Evolutionary conservation across 1,140 invertebrate species (phyloP).

Genomic region (Rhyacophila brunnea): DNA sequence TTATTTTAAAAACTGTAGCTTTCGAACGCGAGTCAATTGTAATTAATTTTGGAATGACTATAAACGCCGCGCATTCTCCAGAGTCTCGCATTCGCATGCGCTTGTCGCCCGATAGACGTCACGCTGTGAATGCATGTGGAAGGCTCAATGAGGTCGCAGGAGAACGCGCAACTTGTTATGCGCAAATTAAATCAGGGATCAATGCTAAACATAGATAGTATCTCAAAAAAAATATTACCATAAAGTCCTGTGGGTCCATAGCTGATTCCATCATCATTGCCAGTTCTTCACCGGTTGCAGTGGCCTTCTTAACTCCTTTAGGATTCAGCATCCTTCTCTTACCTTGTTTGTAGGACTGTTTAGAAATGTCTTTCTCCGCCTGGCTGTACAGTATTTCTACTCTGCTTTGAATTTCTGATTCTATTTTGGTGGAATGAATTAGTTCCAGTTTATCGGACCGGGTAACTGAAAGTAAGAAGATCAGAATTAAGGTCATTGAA

Average conservation of each 20-base stretch:
- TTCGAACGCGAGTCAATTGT: too few relatives aligned
- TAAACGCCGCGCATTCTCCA: too few relatives aligned
- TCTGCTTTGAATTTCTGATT: conserved; percentile 40
- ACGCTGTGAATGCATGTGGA: too few relatives aligned
- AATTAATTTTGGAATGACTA: too few relatives aligned
- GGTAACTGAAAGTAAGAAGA: conserved; percentile 45
- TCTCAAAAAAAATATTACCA: conserved; percentile 5
- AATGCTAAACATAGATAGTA: too few relatives aligned
- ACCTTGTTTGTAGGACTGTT: not conserved
- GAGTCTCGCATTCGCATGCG: too few relatives aligned
- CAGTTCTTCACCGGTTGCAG: conserved; percentile 2
- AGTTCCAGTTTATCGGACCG: conserved; percentile 46
- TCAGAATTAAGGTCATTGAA: too few relatives aligned
- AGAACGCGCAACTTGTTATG: too few relatives aligned
- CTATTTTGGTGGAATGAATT: conserved; percentile 41
- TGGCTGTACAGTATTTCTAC: conserved; percentile 50
- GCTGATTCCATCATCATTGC: conserved; percentile 8
- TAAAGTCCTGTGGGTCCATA: conserved; percentile 25
- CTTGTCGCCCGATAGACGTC: too few relatives aligned
- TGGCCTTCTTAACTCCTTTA: not conserved
- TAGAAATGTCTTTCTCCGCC: conserved; percentile 32
- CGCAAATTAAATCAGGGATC: too few relatives aligned
- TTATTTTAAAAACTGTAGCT: too few relatives aligned
- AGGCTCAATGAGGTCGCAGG: too few relatives aligned
- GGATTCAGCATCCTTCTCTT: not conserved